Base-by-base conservation (phyloP, 2,113 vertebrate species). In the Eulacestoma nigropectus region DNA sequence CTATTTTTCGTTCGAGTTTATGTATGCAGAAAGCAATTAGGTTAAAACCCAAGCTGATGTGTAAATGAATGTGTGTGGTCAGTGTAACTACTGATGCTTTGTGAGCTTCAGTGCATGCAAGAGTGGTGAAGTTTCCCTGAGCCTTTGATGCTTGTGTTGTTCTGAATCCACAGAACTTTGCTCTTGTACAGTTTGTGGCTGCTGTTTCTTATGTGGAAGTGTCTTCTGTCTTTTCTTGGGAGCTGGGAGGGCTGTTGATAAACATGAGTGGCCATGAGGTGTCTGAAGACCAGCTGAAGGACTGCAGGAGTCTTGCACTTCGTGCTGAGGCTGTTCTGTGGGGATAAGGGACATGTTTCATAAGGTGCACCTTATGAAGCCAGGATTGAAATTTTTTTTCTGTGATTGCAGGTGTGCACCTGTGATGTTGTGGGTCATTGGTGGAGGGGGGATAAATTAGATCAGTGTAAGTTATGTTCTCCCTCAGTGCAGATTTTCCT, bases 91-190 rank as follows among this genome's bases (percentile, higher is more conserved):
- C 17, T 65, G 64, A 65, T 69, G 20, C 52, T 20, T 16, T 47
- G 11, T 68, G 65, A 52, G 10, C 42, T 57, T 60, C 17, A 33
- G 0, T 3, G 3, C 7, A 1, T 37, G 41, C 32, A 52, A 6
- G 8, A 46, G 30, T 8, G 10, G 17, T 72, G n/a, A 72, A 4
- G 16, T 17, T 63, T 57, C 12, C 19, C 13, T 16, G 8, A 50
- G 44, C 35, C 33, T 76, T 55, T 50, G 41, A 10, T 60, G 46
- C 6, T 23, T 60, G 4, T 50, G 37, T 4, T 52, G 44, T 7
- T 83, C 37, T 63, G 29, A 69, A 3, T 27, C 14, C 53, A 53
- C 20, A 60, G 20, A 55, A 27, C 14, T 44, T 32, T 64, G 18
- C 25, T 72, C 7, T 67, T 56, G 16, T 29, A 2, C 37, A 22